Base-by-base conservation (phyloP, 2,888 invertebrate species). In the Loripinus fragilis region DNA sequence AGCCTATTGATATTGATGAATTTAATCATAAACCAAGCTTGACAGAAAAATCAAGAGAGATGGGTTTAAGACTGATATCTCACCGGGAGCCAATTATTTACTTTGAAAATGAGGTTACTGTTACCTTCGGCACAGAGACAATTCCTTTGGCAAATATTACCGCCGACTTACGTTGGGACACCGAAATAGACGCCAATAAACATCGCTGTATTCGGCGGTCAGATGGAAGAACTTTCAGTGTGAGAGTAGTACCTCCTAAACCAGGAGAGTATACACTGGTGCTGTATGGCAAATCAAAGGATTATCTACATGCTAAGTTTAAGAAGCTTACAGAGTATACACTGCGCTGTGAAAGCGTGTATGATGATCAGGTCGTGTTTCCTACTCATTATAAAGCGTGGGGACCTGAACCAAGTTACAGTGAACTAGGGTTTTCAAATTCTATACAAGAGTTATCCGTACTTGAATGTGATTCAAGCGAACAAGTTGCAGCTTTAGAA, bases 341-440 rank as follows among this genome's bases (percentile, higher is more conserved):
- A 30, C 41, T 84, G 20, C 38, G 84, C 12, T 81, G 78, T 76
- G 78, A 81, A 35, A 33, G 35, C 25, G 78, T 78, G 5, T 81
- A 76, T 38, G 55, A 69, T 0, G 72, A 75, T 8, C 71, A 64
- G 30, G 71, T 76, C 15, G 50, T 71, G 5, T 84, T 86, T 45
- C 87, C 87, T 10, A 78, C 78, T 41, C 86, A 86, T 52, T 52
- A 65, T 10, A 84, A 84, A 60, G 70, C 82, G 0, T 87, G 85
- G 80, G 87, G 87, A 25, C 77, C 85, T 8, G 83, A 84, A 45
- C 81, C 84, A 30, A 81, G 85, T 73, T 87, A 77, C 71, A 68
- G 65, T 15, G 86, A 87, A n/a, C 79, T 81, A 25, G 87, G 87
- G 7, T 86, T 87, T 55, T 74, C 85, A 17, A 83, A 84, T 2